These are phyloP conservation scores for Elgonia sp. DNA, from an alignment of 2,888 invertebrate species.

Conservation along the genomic window DNA sequence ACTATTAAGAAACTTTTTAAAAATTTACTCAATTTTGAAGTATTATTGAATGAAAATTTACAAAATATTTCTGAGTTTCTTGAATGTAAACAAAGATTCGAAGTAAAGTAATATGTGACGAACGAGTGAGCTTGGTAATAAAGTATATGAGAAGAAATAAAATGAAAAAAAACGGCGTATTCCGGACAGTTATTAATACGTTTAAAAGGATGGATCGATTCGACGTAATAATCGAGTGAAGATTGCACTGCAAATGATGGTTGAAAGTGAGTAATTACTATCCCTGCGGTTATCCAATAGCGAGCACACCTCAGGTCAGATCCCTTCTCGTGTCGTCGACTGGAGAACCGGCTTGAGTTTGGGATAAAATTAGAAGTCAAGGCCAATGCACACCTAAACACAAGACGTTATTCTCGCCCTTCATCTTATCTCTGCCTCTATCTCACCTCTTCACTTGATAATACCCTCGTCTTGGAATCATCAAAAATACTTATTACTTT, in stretches of 20 bases:
- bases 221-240: slow-evolving; percentile 66
- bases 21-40: too few relatives aligned
- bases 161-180: slow-evolving; percentile 26
- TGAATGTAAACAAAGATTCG: slow-evolving; percentile 34
- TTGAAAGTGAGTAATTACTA: slow-evolving; percentile 74
- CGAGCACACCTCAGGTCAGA: slow-evolving; percentile 75
- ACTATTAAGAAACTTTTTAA: too few relatives aligned
- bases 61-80: neutral
- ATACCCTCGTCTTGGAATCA: slow-evolving; percentile 62
- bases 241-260: slow-evolving; percentile 66
- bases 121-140: slow-evolving; percentile 19
- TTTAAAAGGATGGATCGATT: slow-evolving; percentile 68
- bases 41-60: neutral
- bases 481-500: slow-evolving; percentile 58
- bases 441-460: slow-evolving; percentile 66
- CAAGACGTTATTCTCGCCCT: slow-evolving; percentile 74
- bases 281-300: slow-evolving; percentile 75
- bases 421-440: slow-evolving; percentile 61
- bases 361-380: slow-evolving; percentile 84
- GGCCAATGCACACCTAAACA: slow-evolving; percentile 81
- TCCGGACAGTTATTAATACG: slow-evolving; percentile 58
- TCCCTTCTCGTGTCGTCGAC: slow-evolving; percentile 76
- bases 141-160: slow-evolving; percentile 3
- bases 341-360: slow-evolving; percentile 83
- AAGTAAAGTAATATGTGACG: slow-evolving; percentile 31